Conservation (phyloP, 2,797 vertebrate species). For the Enteromius thamalakanensis region DNA sequence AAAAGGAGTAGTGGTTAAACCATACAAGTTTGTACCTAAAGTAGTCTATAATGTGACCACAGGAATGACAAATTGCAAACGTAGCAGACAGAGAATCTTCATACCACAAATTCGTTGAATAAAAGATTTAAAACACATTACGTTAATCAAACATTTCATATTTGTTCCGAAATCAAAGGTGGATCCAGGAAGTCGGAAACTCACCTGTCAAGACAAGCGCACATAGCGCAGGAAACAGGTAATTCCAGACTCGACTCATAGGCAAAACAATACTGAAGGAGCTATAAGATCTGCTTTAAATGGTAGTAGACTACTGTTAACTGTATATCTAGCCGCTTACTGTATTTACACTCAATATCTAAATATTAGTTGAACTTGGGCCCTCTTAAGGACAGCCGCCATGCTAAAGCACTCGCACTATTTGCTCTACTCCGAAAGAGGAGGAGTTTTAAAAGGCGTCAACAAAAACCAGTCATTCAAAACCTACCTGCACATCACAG, state of each 20-base stretch:
- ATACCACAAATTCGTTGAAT: neutral
- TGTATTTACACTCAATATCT: neutral
- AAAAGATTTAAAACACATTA: neutral
- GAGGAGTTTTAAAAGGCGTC: constrained; percentile 34
- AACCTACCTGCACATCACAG: neutral
- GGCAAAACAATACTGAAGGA: neutral
- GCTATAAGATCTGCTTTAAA: neutral
- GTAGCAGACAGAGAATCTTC: neutral
- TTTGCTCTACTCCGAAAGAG: neutral
- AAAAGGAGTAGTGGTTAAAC: neutral
- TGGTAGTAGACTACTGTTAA: neutral
- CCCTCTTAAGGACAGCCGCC: neutral
- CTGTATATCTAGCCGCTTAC: neutral
- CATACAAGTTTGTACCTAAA: neutral
- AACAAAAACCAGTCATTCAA: neutral
- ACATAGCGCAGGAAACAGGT: constrained; percentile 64
- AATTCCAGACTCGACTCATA: constrained; percentile 66
- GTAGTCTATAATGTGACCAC: neutral
- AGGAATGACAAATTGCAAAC: neutral
- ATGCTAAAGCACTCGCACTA: neutral
- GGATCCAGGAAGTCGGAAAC: constrained; percentile 67
- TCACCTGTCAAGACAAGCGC: constrained; percentile 72
- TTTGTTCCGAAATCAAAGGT: neutral
- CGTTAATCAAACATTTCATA: neutral
- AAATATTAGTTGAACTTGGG: neutral